These are phyloP conservation scores for Corbicula japonica DNA, from an alignment of 2,888 invertebrate genomes.

Conservation along the genomic window DNA sequence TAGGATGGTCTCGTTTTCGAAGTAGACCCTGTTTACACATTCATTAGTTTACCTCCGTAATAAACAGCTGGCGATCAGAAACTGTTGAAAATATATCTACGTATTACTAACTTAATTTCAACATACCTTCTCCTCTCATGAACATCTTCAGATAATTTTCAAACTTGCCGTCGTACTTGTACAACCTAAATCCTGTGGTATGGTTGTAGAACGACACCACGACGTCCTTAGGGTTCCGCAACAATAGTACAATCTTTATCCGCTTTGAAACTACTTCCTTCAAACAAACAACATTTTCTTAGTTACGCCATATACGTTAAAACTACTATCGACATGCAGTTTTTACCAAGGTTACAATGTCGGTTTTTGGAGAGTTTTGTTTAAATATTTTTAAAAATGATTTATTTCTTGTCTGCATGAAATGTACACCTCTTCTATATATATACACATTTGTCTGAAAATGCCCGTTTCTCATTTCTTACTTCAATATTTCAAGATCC, in stretches of 20 bases:
- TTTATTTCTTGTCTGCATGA: no score
- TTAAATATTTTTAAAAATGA: no score
- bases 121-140: constrained; percentile 42
- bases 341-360: no score
- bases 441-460: no score
- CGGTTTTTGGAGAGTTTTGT: no score
- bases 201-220: constrained; percentile 49
- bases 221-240: constrained; percentile 51
- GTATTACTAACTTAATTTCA: background rate
- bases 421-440: no score
- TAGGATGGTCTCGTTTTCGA: no score
- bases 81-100: background rate
- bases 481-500: no score
- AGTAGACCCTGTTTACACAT: no score
- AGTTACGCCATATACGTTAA: background rate
- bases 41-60: no score
- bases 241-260: constrained; percentile 27
- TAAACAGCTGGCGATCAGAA: no score
- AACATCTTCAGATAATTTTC: constrained; percentile 50
- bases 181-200: constrained; percentile 28
- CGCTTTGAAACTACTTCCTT: constrained; percentile 6
- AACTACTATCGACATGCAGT: background rate
- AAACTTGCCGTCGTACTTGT: constrained; percentile 54
- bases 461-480: no score
- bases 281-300: background rate